A percentile compares a stretch with the other conserved stretches of the same genome.
Evolutionary conservation across 2,797 vertebrate species (phyloP).

Genomic region (Picus viridis): DNA sequence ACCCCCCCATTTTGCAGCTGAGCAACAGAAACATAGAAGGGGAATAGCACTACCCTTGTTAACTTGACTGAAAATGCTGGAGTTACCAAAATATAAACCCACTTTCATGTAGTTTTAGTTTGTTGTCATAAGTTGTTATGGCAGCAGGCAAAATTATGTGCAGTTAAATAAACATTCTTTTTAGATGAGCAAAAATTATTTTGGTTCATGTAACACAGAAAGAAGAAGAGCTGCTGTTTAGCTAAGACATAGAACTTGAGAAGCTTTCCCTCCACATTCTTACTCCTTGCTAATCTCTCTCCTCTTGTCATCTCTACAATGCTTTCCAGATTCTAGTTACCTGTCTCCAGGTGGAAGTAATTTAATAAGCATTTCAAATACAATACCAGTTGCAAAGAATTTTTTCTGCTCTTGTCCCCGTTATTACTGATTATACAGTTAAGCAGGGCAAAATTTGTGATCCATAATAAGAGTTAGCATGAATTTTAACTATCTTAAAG

Average conservation of each 20-base stretch:
- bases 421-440: background rate
- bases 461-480: background rate
- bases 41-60: background rate
- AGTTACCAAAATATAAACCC: background rate
- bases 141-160: background rate
- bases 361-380: background rate
- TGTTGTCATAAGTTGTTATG: conserved; percentile 2
- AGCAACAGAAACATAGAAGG: background rate
- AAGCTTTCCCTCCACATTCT: background rate
- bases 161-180: background rate
- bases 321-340: background rate
- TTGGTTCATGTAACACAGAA: background rate
- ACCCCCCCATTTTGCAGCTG: background rate
- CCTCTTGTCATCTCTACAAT: background rate
- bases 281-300: background rate
- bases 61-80: background rate
- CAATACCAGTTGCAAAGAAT: background rate
- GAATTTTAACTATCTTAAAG: background rate
- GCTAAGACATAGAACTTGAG: background rate
- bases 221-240: background rate
- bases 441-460: background rate
- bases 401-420: background rate
- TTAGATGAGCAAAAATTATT: background rate
- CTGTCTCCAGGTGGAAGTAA: background rate
- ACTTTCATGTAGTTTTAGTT: background rate